phyloP scores from a whole-genome alignment of 2,888 invertebrate species.

The Lithophane socia region DNA sequence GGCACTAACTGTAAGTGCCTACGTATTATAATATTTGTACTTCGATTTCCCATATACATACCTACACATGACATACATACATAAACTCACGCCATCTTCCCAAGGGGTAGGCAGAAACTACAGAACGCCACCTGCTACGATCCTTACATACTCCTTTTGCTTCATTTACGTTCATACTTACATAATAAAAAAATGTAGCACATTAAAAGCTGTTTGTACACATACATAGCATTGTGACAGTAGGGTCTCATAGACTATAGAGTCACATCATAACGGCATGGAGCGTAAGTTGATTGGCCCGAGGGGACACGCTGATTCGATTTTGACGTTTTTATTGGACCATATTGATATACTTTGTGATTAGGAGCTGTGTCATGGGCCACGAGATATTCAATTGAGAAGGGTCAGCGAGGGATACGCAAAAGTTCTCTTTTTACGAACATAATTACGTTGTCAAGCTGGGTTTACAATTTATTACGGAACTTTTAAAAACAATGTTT shows the following conservation, averaged over 20 bases:
- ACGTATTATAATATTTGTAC: background rate
- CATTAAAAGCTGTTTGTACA: conserved; percentile 7
- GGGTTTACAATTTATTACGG: background rate
- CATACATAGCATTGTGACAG: conserved; percentile 40
- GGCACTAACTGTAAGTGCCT: too few relatives aligned
- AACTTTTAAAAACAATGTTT: background rate
- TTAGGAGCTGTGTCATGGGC: conserved; percentile 79
- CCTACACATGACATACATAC: too few relatives aligned
- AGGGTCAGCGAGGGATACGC: conserved; percentile 72
- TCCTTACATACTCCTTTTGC: too few relatives aligned
- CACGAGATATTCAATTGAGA: conserved; percentile 74
- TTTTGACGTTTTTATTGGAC: conserved; percentile 87
- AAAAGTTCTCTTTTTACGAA: conserved; percentile 18
- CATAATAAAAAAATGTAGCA: background rate
- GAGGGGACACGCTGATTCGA: conserved; percentile 84
- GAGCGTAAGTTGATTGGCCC: conserved; percentile 79
- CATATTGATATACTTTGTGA: conserved; percentile 86
- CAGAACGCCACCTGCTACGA: too few relatives aligned
- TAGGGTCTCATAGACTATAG: conserved; percentile 67
- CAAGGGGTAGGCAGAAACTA: too few relatives aligned
- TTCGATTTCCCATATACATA: background rate
- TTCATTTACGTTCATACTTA: too few relatives aligned
- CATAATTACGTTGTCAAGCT: background rate
- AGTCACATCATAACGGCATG: conserved; percentile 60
- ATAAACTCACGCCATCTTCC: too few relatives aligned